Conservation (phyloP, 2,113 vertebrate genomes). For the Panthera uncia region DNA sequence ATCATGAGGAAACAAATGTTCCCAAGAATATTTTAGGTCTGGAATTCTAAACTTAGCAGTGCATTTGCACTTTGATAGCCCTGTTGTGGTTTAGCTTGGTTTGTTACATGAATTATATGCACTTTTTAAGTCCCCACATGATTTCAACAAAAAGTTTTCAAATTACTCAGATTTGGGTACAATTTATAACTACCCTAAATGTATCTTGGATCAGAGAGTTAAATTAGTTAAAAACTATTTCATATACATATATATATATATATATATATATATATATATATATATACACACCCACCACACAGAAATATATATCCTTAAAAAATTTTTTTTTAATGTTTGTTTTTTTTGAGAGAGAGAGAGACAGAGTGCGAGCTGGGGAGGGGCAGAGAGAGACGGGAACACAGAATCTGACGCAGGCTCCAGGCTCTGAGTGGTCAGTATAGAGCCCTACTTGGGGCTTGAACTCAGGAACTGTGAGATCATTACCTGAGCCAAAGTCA, state of each 20-base stretch:
- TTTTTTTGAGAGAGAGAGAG: too few relatives aligned
- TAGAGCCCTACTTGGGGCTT: too few relatives aligned
- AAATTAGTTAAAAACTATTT: slow-evolving; percentile 13
- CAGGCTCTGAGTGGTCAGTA: too few relatives aligned
- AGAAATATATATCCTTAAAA: neutral
- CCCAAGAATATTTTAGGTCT: slow-evolving; percentile 16
- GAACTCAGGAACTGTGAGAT: too few relatives aligned
- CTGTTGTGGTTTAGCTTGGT: neutral
- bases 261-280: neutral
- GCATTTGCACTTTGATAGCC: neutral
- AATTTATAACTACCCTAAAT: neutral
- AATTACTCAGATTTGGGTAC: neutral
- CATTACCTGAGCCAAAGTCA: too few relatives aligned
- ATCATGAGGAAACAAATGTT: neutral
- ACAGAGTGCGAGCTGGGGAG: too few relatives aligned
- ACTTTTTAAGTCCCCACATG: neutral
- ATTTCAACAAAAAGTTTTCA: slow-evolving; percentile 38
- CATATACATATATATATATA: neutral
- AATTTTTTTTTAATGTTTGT: too few relatives aligned
- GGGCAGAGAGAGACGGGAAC: too few relatives aligned
- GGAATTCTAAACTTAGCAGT: neutral
- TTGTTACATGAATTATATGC: neutral
- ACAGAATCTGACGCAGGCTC: too few relatives aligned
- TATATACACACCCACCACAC: neutral
- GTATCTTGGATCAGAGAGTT: neutral